A percentile compares a stretch with the other conserved stretches of the same genome.
Evolutionary conservation across 2,888 invertebrate species (phyloP).

Genomic region (Beris chalybata): DNA sequence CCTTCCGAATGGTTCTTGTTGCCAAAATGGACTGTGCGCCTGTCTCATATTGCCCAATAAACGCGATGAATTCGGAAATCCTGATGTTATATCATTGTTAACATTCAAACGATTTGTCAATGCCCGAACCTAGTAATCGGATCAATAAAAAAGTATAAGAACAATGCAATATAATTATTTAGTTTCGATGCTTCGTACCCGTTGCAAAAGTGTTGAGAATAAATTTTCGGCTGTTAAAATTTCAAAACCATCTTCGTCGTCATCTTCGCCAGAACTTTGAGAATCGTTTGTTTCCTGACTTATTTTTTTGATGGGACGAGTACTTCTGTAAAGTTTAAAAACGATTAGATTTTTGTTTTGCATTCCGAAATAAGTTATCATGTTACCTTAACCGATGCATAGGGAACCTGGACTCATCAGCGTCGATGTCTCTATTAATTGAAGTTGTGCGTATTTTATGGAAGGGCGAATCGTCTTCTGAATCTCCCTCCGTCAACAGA

Average conservation of each 20-base stretch:
- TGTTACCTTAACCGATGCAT: slow-evolving; percentile 69
- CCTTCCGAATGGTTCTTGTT: slow-evolving; percentile 55
- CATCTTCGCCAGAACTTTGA: slow-evolving; percentile 84
- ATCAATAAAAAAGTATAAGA: neutral
- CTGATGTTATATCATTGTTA: slow-evolving; percentile 70
- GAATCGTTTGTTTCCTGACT: slow-evolving; percentile 72
- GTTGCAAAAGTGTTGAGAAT: slow-evolving; percentile 81
- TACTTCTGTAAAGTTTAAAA: slow-evolving; percentile 59
- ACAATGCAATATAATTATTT: neutral
- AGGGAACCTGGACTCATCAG: slow-evolving; percentile 59
- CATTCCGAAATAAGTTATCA: slow-evolving; percentile 4
- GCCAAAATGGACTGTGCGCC: slow-evolving; percentile 55
- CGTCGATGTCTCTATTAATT: slow-evolving; percentile 62
- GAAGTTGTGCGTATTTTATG: slow-evolving; percentile 62
- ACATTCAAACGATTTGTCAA: slow-evolving; percentile 83
- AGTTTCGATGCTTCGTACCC: slow-evolving; percentile 60
- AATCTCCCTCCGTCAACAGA: slow-evolving; percentile 69
- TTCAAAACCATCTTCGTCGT: slow-evolving; percentile 89
- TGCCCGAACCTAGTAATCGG: slow-evolving; percentile 68
- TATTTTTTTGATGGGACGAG: slow-evolving; percentile 67
- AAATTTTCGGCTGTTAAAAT: slow-evolving; percentile 88
- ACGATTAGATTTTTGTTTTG: neutral
- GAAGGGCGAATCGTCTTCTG: slow-evolving; percentile 68
- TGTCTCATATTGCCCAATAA: slow-evolving; percentile 60
- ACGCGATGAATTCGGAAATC: slow-evolving; percentile 66